phyloP scores from a whole-genome alignment of 2,888 invertebrate genomes.

The Drosophila eohydei region DNA sequence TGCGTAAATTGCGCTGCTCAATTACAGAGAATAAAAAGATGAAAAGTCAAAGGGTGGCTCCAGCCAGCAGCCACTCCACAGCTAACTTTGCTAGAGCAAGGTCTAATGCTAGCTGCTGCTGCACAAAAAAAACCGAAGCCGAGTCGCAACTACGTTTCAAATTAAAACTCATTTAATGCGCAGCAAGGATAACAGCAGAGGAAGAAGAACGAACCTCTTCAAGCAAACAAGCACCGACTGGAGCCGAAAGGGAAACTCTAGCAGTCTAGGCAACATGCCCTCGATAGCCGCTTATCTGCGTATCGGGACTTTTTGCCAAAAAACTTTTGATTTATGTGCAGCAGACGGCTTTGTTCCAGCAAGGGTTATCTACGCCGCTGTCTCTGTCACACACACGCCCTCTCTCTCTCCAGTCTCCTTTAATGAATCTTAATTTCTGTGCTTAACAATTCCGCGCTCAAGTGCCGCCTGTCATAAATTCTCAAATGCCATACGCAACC shows the following conservation, averaged over 20 bases:
- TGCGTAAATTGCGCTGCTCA: conserved; percentile 70
- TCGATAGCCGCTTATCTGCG: conserved; percentile 32
- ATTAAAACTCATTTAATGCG: conserved; percentile 77
- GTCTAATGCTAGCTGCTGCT: background rate
- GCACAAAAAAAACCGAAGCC: conserved; percentile 46
- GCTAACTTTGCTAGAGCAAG: background rate
- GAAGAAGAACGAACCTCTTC: conserved; percentile 30
- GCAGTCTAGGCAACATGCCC: conserved; percentile 3
- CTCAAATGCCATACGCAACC: conserved; percentile 58
- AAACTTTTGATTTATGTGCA: conserved; percentile 58
- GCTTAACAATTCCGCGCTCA: conserved; percentile 49
- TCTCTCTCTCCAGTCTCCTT: conserved; percentile 17
- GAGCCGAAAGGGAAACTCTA: conserved; percentile 1
- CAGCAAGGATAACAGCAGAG: conserved; percentile 50
- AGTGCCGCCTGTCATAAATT: conserved; percentile 66
- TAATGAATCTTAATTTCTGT: conserved; percentile 75
- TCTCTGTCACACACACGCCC: conserved; percentile 11
- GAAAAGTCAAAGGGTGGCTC: background rate
- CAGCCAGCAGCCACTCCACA: background rate
- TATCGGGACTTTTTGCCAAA: conserved; percentile 16
- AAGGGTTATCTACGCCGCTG: conserved; percentile 4
- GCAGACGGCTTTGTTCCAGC: conserved; percentile 28
- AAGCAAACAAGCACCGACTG: conserved; percentile 46
- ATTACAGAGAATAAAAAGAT: conserved; percentile 51
- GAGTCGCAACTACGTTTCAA: conserved; percentile 66